Base-by-base conservation (phyloP, 2,888 invertebrate genomes). In the Dicranocentrus wangi region DNA sequence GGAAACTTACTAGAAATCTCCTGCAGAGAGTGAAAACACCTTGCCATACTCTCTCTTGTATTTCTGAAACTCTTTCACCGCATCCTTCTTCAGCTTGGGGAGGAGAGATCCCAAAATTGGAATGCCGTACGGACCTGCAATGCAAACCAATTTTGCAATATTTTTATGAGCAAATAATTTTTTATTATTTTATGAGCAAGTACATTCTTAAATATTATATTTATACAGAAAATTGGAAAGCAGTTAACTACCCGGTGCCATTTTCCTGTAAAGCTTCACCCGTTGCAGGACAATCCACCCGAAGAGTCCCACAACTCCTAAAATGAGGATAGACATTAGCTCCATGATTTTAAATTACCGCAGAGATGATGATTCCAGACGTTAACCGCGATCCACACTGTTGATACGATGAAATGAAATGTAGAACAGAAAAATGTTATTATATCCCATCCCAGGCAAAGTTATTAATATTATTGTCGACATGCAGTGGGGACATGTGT, bases 31-130 rank as follows among this genome's bases (percentile, higher is more conserved):
- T 0, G 85, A 86, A 60, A 85, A 85, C 8, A 86, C 73, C 13
- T 85, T 81, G 7, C 86, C 86, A 58, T 85, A 86, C 65, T 80
- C 83, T 25, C 82, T 32, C 47, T 81, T 84, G 39, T 81, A 86
- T 32, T 73, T 77, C 17, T 81, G 51, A n/a, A 86, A 60, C 21
- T 83, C 81, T 2, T 69, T 68, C 0, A 83, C 43, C 1, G 79
- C 15, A 79, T 84, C 70, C 0, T 10, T 53, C n/a, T 55, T 84
- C 10, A 60, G 3, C n/a, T 85, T 23, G 17, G 66, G 68, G 13
- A 79, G 0, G 51, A 86, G 21, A 0, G 77, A 81, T 7, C 86
- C 86, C n/a, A 86, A 39, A 19, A 85, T 15, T 10, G 86, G 86
- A 0, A 76, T 21, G 10, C 85, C 84, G 60, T 82, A 85, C 17